Percentiles rank a stretch among this genome's conserved stretches.
phyloP scores from a whole-genome alignment of 2,888 invertebrate species.

The Clanis bilineata region DNA sequence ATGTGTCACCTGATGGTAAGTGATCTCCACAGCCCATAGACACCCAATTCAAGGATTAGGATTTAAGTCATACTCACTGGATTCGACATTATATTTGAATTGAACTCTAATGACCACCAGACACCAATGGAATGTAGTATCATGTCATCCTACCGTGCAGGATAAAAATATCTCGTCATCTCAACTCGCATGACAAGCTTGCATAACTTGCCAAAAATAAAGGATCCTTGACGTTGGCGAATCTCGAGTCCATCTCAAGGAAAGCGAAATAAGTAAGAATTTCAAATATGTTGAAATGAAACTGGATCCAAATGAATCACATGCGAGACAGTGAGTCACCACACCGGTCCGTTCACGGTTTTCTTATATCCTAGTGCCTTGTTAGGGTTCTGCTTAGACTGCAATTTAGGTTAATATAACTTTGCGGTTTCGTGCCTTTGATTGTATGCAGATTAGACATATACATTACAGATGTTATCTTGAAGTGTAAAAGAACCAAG shows the following conservation, averaged over 20 bases:
- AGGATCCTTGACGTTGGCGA: slow-evolving; percentile 5
- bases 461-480: background rate
- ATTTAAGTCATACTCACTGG: no score
- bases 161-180: background rate
- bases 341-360: slow-evolving; percentile 21
- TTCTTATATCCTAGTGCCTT: slow-evolving; percentile 13
- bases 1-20: no score
- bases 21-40: no score
- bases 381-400: background rate
- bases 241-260: slow-evolving; percentile 15
- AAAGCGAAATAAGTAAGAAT: slow-evolving; percentile 16
- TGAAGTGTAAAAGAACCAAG: background rate
- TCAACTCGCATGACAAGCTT: background rate
- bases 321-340: slow-evolving; percentile 33
- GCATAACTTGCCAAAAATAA: background rate
- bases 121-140: no score
- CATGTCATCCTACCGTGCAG: no score
- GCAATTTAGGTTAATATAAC: slow-evolving; percentile 8
- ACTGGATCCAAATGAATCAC: slow-evolving; percentile 47
- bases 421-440: background rate
- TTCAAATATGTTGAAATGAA: slow-evolving; percentile 27
- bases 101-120: no score
- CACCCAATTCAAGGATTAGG: no score
- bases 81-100: no score
- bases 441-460: background rate